Conservation (phyloP, 35 echinoderm and acorn worm genomes). For the Stichopus chloronotus region DNA sequence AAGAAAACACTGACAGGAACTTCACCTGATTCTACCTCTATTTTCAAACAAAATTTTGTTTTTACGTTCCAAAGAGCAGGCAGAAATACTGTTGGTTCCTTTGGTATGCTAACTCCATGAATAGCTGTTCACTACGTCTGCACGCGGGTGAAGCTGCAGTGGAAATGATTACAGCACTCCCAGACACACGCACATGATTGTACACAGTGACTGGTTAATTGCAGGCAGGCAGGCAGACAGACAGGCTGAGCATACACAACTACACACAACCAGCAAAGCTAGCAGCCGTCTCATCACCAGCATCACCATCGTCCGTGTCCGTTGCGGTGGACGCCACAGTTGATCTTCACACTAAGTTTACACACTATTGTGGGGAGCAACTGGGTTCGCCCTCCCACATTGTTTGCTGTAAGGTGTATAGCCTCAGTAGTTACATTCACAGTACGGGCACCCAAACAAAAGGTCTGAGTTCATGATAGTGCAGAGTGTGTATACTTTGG, state of each 20-base stretch:
- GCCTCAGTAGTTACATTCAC: background rate
- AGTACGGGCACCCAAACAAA: background rate
- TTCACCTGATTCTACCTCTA: no score
- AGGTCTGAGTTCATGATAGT: background rate
- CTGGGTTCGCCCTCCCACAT: background rate
- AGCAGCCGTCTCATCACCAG: no score
- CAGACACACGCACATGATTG: background rate
- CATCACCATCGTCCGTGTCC: no score
- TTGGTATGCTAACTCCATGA: background rate
- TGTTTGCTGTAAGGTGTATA: background rate
- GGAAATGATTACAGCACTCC: background rate
- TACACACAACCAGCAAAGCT: background rate
- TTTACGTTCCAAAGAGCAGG: background rate
- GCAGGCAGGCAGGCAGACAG: background rate
- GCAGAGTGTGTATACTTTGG: background rate
- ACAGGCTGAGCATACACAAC: background rate
- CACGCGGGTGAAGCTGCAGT: background rate
- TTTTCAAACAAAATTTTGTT: background rate
- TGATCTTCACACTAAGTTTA: background rate
- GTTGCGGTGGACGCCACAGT: background rate
- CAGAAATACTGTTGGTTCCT: background rate
- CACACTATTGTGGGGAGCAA: background rate
- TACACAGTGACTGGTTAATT: background rate
- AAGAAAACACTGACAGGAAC: no score
- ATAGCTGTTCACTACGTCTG: background rate